Percentiles rank a stretch among this genome's conserved stretches.
These are phyloP conservation scores for Cyrtodaria siliqua DNA, from an alignment of 2,888 invertebrate genomes.

Conservation along the genomic window DNA sequence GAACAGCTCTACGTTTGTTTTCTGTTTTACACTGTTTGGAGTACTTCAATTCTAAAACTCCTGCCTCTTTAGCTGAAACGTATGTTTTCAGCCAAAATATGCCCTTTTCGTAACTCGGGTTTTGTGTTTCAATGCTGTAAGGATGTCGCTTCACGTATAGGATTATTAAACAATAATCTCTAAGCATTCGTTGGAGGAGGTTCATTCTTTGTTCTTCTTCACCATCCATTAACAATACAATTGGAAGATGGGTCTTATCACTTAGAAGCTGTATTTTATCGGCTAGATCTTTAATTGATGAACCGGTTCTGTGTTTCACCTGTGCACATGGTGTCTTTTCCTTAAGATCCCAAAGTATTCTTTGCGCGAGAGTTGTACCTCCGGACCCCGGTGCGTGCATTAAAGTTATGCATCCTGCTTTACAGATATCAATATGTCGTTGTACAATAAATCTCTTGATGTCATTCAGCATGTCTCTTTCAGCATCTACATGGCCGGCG, in stretches of 20 bases:
- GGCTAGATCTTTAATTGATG: constrained; percentile 39
- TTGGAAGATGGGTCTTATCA: constrained; percentile 41
- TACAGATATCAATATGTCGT: constrained; percentile 13
- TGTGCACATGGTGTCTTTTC: constrained; percentile 49
- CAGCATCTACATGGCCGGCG: constrained; percentile 40
- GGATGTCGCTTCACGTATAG: constrained; percentile 45
- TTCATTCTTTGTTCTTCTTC: constrained; percentile 52
- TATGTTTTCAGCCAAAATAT: constrained; percentile 29
- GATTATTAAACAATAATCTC: constrained; percentile 17
- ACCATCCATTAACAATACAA: constrained; percentile 54
- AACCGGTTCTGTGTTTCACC: constrained; percentile 23
- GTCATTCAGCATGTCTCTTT: constrained; percentile 34
- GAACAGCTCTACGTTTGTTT: constrained; percentile 3
- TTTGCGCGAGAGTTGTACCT: constrained; percentile 63
- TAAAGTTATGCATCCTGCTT: constrained; percentile 38
- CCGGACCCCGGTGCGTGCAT: constrained; percentile 63
- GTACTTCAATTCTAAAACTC: constrained; percentile 27
- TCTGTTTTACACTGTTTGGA: neutral
- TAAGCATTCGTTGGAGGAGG: constrained; percentile 8
- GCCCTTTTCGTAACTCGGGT: neutral
- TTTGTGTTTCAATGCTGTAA: neutral
- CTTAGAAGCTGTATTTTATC: constrained; percentile 35
- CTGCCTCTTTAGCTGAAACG: constrained; percentile 44
- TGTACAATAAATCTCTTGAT: constrained; percentile 27
- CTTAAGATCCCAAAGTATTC: constrained; percentile 55